Base-by-base conservation (phyloP, 2,888 invertebrate species). In the Ganaspis brasiliensis region DNA sequence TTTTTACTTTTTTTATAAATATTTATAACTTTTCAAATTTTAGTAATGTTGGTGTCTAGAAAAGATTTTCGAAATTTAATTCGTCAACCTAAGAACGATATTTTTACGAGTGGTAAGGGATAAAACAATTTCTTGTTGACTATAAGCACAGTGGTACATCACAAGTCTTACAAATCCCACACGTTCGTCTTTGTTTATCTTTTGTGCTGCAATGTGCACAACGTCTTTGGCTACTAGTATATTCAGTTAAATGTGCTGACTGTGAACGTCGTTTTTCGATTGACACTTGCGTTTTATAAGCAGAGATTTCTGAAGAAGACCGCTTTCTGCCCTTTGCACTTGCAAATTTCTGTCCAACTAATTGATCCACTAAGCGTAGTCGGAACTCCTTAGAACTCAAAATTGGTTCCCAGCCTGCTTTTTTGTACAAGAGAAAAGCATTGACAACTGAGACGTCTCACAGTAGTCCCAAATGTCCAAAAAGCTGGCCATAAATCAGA, bases 171-270 rank as follows among this genome's bases (percentile, higher is more conserved):
- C 57, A 73, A 12, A 55, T 75, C 75, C 75, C 71, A 52, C 21
- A n/a, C 4, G 71, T 71, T 75, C 45, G 67, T 45, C 49, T 75
- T 37, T 75, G 21, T 1, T 70, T 26, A 37, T 19, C 24, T 55
- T 56, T 67, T n/a, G 56, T 82, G 57, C 49, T 74, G 61, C 61
- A 72, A 67, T 77, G 73, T 37, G 35, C 57, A 75, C 70, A 63
- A 14, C 55, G 70, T 35, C 70, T 57, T 45, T 35, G 2, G 6
- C 19, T 31, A 63, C 31, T 19, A 21, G 59, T 72, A 21, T 31
- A 40, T 12, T 72, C 40, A 61, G 75, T 63, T 55, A 63, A 40
- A 21, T 77, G 57, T 26, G 59, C 40, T 37, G 49, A 63, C 35
- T 55, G 14, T 49, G 63, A 21, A 19, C 26, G 61, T 70, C 77